Evolutionary conservation across 2,888 invertebrate genomes (phyloP), one percentile per base, ranked within the genome.

Genomic region (Chironomus riparius): DNA sequence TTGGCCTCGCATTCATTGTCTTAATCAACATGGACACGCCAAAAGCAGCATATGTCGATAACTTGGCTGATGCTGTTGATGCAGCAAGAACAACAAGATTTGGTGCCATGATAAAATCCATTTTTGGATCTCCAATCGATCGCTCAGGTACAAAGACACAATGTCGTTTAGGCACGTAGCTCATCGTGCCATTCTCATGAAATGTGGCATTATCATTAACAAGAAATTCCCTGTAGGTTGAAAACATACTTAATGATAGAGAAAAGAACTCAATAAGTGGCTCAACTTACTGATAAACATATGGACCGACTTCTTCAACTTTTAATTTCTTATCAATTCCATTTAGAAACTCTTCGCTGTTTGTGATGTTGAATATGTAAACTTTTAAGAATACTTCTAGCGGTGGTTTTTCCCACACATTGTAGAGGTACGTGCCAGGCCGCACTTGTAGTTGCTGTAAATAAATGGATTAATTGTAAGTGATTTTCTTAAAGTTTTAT

Each of bases 331-430:
- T 82, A 77, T 88, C 90, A 71, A 85, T 82, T 0, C 92, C 91
- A 0, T 84, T 83, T 47, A 90, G 81, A 83, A 92, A 94, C 68
- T 86, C 87, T 10, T 89, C 87, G 2, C 87, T 83, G 81, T 94
- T 94, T n/a, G 93, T 93, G 72, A 94, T 87, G 81, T 94, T 94
- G 82, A 93, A 94, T 77, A 92, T 84, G 81, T 89, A 92, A 0
- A 90, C 86, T 48, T 88, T 88, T 4, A 92, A 81, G 78, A 86
- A 87, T 0, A 92, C 86, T 0, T 89, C 88, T 47, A 90, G 85
- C 0, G 91, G 88, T 15, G 92, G 92, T 2, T 86, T 84, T 75
- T 84, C 82, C 87, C 92, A 89, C n/a, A 91, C 79, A 3, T 86
- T 82, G 79, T 87, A 88, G 1, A 89, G 81, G n/a, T 87, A 79